Conservation (phyloP, 2,113 vertebrate genomes). For the Dolichotis patagonum region DNA sequence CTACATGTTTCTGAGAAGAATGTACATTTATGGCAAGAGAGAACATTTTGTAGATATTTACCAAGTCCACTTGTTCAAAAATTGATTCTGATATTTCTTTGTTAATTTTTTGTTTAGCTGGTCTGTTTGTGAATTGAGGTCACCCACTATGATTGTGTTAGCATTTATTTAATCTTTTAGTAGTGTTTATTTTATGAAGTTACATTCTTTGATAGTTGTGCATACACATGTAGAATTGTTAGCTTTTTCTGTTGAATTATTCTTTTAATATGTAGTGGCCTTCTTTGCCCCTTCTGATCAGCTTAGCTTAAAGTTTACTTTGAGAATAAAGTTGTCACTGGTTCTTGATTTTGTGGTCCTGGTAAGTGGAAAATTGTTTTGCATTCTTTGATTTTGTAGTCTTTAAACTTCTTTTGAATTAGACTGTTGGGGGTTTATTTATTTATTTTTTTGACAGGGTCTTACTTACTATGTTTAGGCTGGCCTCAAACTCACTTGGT, state of each 20-base stretch:
- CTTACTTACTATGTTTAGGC: too few relatives aligned
- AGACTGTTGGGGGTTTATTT: too few relatives aligned
- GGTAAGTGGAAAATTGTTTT: not conserved
- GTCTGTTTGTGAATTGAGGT: not conserved
- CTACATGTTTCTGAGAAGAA: not conserved
- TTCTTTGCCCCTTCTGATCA: not conserved
- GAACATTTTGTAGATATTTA: not conserved
- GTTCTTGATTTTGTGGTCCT: not conserved
- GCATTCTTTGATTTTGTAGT: not conserved
- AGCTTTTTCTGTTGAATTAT: not conserved
- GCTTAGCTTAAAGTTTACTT: not conserved
- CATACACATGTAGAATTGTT: not conserved
- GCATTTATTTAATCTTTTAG: not conserved
- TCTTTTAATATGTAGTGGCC: not conserved
- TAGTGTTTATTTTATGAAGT: not conserved
- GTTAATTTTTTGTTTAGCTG: not conserved
- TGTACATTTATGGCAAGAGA: not conserved
- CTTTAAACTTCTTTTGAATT: not conserved
- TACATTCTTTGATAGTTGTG: not conserved
- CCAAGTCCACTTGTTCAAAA: not conserved
- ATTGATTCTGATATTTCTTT: not conserved
- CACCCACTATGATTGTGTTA: not conserved
- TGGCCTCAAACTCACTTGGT: too few relatives aligned
- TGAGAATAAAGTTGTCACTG: not conserved
- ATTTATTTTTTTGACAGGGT: too few relatives aligned